phyloP scores from a whole-genome alignment of 1,140 invertebrate genomes.

The Drosophila nebulosa region DNA sequence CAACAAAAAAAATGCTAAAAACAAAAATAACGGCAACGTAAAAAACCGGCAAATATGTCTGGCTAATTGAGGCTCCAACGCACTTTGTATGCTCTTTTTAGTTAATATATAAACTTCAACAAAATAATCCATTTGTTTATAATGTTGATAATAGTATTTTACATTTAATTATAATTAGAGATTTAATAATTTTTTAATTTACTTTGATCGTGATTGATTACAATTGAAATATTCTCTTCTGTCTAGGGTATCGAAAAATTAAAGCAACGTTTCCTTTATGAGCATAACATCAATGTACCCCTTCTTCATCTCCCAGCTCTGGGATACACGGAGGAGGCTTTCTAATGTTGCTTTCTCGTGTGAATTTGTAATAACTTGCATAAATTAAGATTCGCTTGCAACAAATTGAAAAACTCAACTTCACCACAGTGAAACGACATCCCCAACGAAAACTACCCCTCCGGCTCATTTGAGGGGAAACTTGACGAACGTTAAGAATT shows the following conservation, averaged over 20 bases:
- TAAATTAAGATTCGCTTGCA: conserved; percentile 65
- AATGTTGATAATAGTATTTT: no score
- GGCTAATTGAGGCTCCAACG: neutral
- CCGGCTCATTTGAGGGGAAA: conserved; percentile 1
- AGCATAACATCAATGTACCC: neutral
- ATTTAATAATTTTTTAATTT: no score
- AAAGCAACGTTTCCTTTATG: conserved; percentile 66
- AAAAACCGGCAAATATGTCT: conserved; percentile 26
- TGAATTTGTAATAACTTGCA: conserved; percentile 78
- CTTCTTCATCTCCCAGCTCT: neutral
- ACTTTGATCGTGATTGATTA: no score
- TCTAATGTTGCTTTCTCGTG: conserved; percentile 74
- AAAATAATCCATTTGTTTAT: no score
- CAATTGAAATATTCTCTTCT: neutral
- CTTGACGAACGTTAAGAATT: conserved; percentile 34
- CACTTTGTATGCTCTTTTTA: neutral
- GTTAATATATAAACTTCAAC: no score
- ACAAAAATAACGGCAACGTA: conserved; percentile 29
- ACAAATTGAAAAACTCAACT: conserved; percentile 29
- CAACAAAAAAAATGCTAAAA: neutral
- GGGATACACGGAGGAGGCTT: neutral
- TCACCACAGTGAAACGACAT: conserved; percentile 13
- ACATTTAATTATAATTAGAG: no score
- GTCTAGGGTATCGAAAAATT: conserved; percentile 30
- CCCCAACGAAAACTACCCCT: neutral